These are phyloP conservation scores for Drosophila hydei DNA, from an alignment of 1,140 invertebrate genomes.

Conservation along the genomic window DNA sequence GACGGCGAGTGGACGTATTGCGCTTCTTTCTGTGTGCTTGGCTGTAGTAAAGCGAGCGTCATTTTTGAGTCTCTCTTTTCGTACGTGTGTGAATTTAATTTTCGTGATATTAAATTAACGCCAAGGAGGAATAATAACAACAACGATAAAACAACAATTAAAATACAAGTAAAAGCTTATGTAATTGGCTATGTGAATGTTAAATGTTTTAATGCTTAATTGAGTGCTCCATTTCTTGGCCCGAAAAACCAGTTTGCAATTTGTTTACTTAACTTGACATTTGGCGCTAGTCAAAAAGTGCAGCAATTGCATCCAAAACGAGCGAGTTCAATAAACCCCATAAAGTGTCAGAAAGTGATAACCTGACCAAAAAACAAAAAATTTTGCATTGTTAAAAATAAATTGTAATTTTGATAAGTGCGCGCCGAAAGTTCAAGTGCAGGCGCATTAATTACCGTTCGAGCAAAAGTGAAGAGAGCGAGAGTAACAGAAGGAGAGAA, in stretches of 20 bases:
- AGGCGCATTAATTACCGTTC: constrained; percentile 71
- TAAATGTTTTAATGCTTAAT: constrained; percentile 19
- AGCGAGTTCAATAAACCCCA: constrained; percentile 68
- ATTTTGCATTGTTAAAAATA: constrained; percentile 34
- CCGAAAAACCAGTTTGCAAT: constrained; percentile 67
- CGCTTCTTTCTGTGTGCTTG: constrained; percentile 38
- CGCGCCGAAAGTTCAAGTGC: constrained; percentile 58
- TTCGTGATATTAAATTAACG: constrained; percentile 48
- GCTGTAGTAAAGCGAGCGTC: constrained; percentile 35
- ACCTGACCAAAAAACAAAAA: constrained; percentile 23
- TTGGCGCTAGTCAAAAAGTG: constrained; percentile 45
- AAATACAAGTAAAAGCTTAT: constrained; percentile 52
- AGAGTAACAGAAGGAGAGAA: constrained; percentile 26
- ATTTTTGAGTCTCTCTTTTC: constrained; percentile 50
- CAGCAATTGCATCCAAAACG: constrained; percentile 54
- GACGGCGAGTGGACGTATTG: constrained; percentile 37
- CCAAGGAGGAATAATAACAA: constrained; percentile 9
- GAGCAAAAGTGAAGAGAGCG: constrained; percentile 14
- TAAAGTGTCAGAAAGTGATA: constrained; percentile 27
- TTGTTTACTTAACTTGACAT: constrained; percentile 29
- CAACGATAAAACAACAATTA: constrained; percentile 15
- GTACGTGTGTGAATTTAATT: constrained; percentile 69
- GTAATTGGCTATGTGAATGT: constrained; percentile 43
- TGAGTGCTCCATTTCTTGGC: constrained; percentile 48
- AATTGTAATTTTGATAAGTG: constrained; percentile 49